Base-by-base conservation (phyloP, 1,140 invertebrate species). In the Brachionus paranguensis region DNA sequence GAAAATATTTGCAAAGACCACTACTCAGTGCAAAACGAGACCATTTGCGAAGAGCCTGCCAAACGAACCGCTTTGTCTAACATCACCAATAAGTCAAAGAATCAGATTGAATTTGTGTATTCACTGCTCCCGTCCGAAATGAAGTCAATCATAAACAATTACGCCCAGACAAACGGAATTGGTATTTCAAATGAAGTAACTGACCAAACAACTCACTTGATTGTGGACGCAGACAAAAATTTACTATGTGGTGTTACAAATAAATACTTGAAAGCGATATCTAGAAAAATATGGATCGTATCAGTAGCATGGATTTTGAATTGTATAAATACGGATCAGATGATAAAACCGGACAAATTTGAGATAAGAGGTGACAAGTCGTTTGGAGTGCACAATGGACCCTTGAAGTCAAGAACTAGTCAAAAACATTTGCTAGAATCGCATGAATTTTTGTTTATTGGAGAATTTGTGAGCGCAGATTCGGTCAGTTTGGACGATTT, bases 161-260 rank as follows among this genome's bases (percentile, higher is more conserved):
- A 43, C 20, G 78, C 78, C 6, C 6, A 81, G 33, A 64, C 20
- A 8, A 81, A 81, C 10, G 53, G 37, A 64, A 81, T 76, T 12
- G 3, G 60, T 24, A 20, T 81, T 64, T 41, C 27, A 27, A 29
- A 64, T 24, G 78, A 81, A 20, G 20, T 81, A 17, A 60, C 53
- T 45, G 64, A 68, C 7, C 33, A n/a, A 24, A 81, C 50, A 11
- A 64, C 78, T 5, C 78, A 81, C 17, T 29, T 81, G 29, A 68
- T 81, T 33, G 78, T 81, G 14, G 78, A 81, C 17, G 53, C 78
- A 33, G 78, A 81, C 27, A 68, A 81, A 47, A 81, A 81, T 47
- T 64, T 81, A 45, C 33, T 33, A 0, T 81, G 78, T 45, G 78
- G 78, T 27, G 78, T 81, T 3, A 81, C 78, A 37, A 64, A 55